phyloP scores from a whole-genome alignment of 2,797 vertebrate genomes.

The Pogonophryne albipinna region DNA sequence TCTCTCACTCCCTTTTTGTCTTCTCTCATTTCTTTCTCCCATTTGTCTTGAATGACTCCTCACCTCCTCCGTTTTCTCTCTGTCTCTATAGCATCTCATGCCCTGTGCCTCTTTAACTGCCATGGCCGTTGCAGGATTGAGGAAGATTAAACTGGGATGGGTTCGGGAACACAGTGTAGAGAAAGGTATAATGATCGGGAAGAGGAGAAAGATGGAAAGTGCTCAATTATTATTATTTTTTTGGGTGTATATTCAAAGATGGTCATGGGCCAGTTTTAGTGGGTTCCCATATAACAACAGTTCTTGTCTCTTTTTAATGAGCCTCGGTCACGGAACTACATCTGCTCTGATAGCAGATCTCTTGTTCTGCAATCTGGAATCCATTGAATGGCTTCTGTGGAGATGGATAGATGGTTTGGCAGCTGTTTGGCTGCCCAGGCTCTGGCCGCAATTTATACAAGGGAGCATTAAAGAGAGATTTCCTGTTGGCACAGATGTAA shows the following conservation, averaged over 20 bases:
- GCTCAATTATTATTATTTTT: slow-evolving; percentile 11
- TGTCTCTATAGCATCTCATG: slow-evolving; percentile 9
- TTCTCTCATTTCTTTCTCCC: slow-evolving; percentile 28
- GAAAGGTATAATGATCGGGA: slow-evolving; percentile 34
- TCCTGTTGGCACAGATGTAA: slow-evolving; percentile 27
- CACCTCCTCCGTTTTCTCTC: slow-evolving; percentile 7
- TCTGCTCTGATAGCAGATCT: slow-evolving; percentile 45
- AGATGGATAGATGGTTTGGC: slow-evolving; percentile 7
- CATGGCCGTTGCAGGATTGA: slow-evolving; percentile 29
- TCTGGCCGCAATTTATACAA: not conserved
- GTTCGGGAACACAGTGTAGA: slow-evolving; percentile 16
- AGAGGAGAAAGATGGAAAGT: slow-evolving; percentile 35
- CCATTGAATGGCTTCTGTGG: slow-evolving; percentile 35
- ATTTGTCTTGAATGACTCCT: slow-evolving; percentile 28
- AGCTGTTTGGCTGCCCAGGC: not conserved
- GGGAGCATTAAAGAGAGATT: slow-evolving; percentile 34
- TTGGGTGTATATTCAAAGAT: slow-evolving; percentile 57
- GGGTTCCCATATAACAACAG: slow-evolving; percentile 40
- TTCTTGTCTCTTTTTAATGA: slow-evolving; percentile 49
- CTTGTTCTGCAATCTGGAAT: slow-evolving; percentile 23
- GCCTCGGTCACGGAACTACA: slow-evolving; percentile 38
- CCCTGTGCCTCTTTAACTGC: slow-evolving; percentile 40
- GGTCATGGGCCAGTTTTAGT: slow-evolving; percentile 52
- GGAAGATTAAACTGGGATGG: slow-evolving; percentile 26
- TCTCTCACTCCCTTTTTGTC: slow-evolving; percentile 1